Conservation (phyloP, 2,888 invertebrate species). For the Orthosia incerta region DNA sequence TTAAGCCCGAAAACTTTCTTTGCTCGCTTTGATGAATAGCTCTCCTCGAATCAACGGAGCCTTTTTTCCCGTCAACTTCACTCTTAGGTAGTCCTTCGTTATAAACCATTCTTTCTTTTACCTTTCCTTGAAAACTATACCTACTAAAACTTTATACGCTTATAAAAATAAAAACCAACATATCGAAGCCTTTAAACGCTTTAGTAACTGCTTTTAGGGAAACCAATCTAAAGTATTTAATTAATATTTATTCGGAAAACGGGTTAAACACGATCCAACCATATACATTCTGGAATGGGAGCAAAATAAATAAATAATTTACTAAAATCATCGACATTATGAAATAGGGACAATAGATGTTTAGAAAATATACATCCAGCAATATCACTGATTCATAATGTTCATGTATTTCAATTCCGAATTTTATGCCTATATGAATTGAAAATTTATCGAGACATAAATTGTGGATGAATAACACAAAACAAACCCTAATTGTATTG, state of each 20-base stretch:
- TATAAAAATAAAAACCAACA: background rate
- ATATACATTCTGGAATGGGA: background rate
- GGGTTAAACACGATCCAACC: constrained; percentile 1
- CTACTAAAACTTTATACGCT: background rate
- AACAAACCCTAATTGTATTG: constrained; percentile 31
- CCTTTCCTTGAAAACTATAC: constrained; percentile 2
- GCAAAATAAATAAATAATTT: constrained; percentile 1
- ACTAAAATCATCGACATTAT: background rate
- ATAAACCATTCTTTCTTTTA: constrained; percentile 11
- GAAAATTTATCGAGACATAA: constrained; percentile 37
- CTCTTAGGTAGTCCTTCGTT: constrained; percentile 27
- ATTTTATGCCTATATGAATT: background rate
- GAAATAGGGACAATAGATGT: background rate
- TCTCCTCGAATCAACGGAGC: constrained; percentile 11
- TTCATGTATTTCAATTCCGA: constrained; percentile 14
- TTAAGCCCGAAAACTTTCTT: constrained; percentile 31
- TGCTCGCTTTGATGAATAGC: constrained; percentile 33
- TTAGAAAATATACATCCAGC: constrained; percentile 14
- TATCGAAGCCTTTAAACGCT: background rate
- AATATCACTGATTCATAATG: constrained; percentile 16
- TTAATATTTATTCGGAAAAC: background rate
- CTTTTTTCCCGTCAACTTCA: constrained; percentile 28
- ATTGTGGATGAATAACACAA: constrained; percentile 21
- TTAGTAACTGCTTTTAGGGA: background rate
- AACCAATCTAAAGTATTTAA: background rate